These are phyloP conservation scores for Linnaemya vulpina DNA, from an alignment of 2,888 invertebrate species.

Conservation along the genomic window DNA sequence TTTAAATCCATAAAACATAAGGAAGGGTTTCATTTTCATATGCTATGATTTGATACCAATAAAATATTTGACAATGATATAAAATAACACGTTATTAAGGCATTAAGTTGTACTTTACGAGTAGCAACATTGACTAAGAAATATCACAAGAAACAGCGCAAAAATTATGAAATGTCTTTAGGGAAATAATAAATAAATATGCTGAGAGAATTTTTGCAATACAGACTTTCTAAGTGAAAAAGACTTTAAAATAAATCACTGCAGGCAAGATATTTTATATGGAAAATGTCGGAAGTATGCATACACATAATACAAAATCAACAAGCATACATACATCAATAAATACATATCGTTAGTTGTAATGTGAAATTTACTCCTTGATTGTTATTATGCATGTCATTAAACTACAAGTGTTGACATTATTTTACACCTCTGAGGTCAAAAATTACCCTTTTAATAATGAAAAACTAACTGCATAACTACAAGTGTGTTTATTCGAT, in stretches of 20 bases:
- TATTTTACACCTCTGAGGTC: too few species aligned
- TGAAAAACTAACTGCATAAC: too few species aligned
- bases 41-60: conserved; percentile 61
- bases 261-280: not conserved
- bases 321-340: too few species aligned
- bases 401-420: too few species aligned
- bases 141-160: too few species aligned
- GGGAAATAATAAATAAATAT: not conserved
- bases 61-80: conserved; percentile 48
- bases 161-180: too few species aligned
- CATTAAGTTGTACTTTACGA: conserved; percentile 46
- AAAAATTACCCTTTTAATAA: too few species aligned
- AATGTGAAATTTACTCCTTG: too few species aligned
- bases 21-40: conserved; percentile 35
- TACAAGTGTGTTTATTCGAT: too few species aligned
- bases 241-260: not conserved
- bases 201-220: not conserved
- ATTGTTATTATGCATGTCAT: not conserved
- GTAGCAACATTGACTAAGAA: conserved; percentile 39
- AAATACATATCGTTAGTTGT: too few species aligned
- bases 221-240: not conserved
- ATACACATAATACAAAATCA: too few species aligned
- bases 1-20: conserved; percentile 14
- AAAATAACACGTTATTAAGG: conserved; percentile 37
- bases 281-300: not conserved